Evolutionary conservation across 1,140 invertebrate species (phyloP).

Genomic region (Drosophila leontia): DNA sequence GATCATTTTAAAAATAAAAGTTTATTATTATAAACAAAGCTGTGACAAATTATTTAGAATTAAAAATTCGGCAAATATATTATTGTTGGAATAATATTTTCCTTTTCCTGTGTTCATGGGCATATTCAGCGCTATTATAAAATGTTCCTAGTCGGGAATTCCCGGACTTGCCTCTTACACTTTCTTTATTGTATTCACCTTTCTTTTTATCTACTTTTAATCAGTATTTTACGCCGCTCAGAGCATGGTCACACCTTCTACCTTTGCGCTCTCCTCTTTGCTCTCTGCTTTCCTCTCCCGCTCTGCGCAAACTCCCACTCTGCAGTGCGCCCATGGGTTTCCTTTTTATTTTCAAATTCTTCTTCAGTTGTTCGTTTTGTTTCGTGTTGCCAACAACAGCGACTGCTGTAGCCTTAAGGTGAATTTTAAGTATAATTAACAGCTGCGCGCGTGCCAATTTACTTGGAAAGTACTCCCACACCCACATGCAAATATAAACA

Average conservation of each 20-base stretch:
- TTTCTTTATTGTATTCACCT: background rate
- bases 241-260: conserved; percentile 6
- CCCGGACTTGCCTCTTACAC: background rate
- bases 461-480: conserved; percentile 1
- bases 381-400: conserved; percentile 61
- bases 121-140: background rate
- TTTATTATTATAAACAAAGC: background rate
- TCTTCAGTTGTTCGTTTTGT: conserved; percentile 70
- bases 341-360: conserved; percentile 37
- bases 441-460: conserved; percentile 58
- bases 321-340: conserved; percentile 31
- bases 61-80: background rate
- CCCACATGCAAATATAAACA: conserved; percentile 32
- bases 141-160: background rate
- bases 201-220: background rate
- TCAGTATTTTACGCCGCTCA: conserved; percentile 7
- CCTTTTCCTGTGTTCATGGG: background rate
- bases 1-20: too few species aligned
- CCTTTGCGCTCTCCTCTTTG: conserved; percentile 16
- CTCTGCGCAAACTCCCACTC: conserved; percentile 40
- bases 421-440: conserved; percentile 52
- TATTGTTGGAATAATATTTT: background rate
- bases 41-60: background rate
- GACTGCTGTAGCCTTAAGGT: conserved; percentile 68
- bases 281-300: conserved; percentile 22